These are phyloP conservation scores for Nymphicus hollandicus DNA, from an alignment of 2,113 vertebrate genomes.

Conservation along the genomic window DNA sequence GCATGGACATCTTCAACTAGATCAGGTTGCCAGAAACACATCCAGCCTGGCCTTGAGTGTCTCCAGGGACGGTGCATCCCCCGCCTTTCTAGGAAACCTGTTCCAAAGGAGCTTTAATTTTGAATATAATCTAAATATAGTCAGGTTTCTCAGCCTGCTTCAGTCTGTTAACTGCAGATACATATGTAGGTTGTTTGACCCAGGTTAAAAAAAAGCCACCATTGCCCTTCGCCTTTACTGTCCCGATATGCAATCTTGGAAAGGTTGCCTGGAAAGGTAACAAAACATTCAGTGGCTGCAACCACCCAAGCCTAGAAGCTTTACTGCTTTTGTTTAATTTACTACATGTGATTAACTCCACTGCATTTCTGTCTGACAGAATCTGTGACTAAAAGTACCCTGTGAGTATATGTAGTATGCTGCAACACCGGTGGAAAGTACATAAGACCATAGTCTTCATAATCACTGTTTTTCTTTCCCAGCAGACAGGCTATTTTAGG, in stretches of 20 bases:
- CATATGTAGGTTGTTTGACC: not conserved
- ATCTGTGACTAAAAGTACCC: not conserved
- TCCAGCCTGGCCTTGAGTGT: not conserved
- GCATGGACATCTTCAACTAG: not conserved
- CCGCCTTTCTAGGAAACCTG: not conserved
- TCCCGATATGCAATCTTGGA: not conserved
- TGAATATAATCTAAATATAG: not conserved
- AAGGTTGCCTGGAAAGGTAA: not conserved
- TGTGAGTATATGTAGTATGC: not conserved
- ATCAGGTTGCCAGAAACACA: not conserved
- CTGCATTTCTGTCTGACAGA: not conserved
- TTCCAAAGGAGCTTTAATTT: not conserved
- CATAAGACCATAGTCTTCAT: not conserved
- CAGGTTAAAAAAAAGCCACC: not conserved
- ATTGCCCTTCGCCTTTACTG: not conserved
- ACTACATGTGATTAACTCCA: not conserved
- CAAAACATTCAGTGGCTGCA: not conserved
- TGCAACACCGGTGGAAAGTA: not conserved
- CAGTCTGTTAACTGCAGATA: not conserved
- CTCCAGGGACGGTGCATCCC: not conserved
- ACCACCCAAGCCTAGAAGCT: not conserved
- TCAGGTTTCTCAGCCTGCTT: not conserved
- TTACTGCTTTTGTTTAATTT: slow-evolving; percentile 7
- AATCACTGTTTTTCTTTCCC: slow-evolving; percentile 7
- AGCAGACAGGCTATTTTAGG: not conserved